Conservation (phyloP, 37 sponge, comb jelly and placozoan species). For the Haliclona indistincta region DNA sequence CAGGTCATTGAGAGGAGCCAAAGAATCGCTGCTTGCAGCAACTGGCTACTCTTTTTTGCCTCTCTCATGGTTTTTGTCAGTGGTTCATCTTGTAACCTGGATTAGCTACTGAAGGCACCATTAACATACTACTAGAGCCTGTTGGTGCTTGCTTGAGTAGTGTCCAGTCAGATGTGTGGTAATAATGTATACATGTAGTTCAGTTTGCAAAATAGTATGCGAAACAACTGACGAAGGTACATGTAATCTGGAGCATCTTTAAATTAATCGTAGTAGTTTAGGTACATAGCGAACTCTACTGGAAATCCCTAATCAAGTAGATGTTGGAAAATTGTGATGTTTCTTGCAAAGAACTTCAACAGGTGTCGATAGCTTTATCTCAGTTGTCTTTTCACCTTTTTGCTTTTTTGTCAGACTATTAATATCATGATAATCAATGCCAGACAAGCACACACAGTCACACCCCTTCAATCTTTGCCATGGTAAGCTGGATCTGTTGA, state of each 20-base stretch:
- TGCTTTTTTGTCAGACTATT: slow-evolving; percentile 82
- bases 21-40: too few relatives aligned
- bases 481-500: slow-evolving; percentile 95
- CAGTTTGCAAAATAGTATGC: slow-evolving; percentile 96
- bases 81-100: not conserved
- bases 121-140: slow-evolving; percentile 52
- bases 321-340: not conserved
- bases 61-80: too few relatives aligned
- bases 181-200: slow-evolving; percentile 98
- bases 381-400: slow-evolving; percentile 97
- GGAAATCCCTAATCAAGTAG: slow-evolving; percentile 65
- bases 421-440: not conserved
- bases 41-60: too few relatives aligned
- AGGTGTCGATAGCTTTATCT: slow-evolving; percentile 98
- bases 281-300: slow-evolving; percentile 85
- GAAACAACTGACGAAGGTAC: slow-evolving; percentile 96
- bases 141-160: slow-evolving; percentile 91
- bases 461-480: slow-evolving; percentile 96
- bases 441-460: not conserved
- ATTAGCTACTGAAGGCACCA: slow-evolving; percentile 46
- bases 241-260: slow-evolving; percentile 99
- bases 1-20: too few relatives aligned
- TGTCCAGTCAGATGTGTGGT: slow-evolving; percentile 99
- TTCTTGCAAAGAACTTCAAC: slow-evolving; percentile 97
- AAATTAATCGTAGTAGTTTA: slow-evolving; percentile 89